Base-by-base conservation (phyloP, 2,888 invertebrate genomes). In the Eumacrocentrus americanus region DNA sequence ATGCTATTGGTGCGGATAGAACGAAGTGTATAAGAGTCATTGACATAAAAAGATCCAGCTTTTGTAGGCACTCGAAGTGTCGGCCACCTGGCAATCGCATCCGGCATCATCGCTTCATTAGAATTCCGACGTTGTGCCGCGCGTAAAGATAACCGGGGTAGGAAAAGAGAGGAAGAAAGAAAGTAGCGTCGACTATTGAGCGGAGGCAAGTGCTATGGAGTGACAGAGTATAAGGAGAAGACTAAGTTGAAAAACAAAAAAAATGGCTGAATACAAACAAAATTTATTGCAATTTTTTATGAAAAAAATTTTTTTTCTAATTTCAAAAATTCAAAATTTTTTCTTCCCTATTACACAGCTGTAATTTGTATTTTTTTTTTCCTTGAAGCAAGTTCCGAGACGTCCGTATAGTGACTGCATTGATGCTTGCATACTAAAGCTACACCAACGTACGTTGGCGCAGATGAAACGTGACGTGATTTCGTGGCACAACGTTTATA, bases 71-170 rank as follows among this genome's bases (percentile, higher is more conserved):
- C n/a, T n/a, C n/a, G n/a, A n/a, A n/a, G n/a, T 48, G 51, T 47
- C 57, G 42, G 47, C 50, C 59, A 62, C 64, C 58, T 61, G 56
- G 59, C 58, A 63, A 61, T 64, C 51, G 62, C 42, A 59, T 29
- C 25, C 29, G 54, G 47, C 47, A 42, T 55, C 53, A 58, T 34
- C 44, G 58, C 52, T 68, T 65, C 61, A 65, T 72, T 68, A 64
- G 59, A 51, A 68, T 66, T 66, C 67, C 44, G 18, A 42, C 37
- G 54, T 52, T 58, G 61, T 63, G 52, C 56, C 44, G 37, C 7
- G 46, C 58, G 51, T 59, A 58, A 60, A 61, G 65, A 68, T 69
- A 67, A 68, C 60, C 25, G 57, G 57, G 52, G 58, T 34, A 42
- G 48, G 16, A 57, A 42, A 55, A 14, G 42, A 47, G 53, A 59